phyloP scores from a whole-genome alignment of 2,797 vertebrate species.

The Carcharodon carcharias region DNA sequence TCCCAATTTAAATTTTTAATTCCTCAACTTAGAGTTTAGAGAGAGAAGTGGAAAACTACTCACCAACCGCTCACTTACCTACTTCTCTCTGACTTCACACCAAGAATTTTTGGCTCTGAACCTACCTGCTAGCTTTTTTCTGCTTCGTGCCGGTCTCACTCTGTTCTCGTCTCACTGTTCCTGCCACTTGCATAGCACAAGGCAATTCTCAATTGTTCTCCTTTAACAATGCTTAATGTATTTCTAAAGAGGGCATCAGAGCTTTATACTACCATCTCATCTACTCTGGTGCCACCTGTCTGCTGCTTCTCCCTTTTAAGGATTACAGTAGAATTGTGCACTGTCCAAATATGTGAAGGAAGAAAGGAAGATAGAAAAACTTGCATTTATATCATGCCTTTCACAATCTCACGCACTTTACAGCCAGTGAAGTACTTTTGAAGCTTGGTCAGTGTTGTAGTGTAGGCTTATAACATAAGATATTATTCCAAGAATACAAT shows the following conservation, averaged over 20 bases:
- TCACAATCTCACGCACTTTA: not conserved
- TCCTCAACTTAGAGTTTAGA: no score
- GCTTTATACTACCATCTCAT: not conserved
- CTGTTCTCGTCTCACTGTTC: no score
- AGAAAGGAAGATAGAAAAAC: not conserved
- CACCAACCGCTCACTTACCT: no score
- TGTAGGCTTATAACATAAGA: not conserved
- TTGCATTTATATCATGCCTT: not conserved
- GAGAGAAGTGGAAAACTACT: no score
- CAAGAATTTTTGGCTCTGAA: no score
- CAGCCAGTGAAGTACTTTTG: not conserved
- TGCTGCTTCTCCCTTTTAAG: not conserved
- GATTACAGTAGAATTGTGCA: not conserved
- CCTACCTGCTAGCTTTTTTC: no score
- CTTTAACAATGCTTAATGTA: not conserved
- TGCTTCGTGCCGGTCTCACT: no score
- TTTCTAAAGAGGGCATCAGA: not conserved
- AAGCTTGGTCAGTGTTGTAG: not conserved
- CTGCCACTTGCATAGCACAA: no score
- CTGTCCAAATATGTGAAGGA: not conserved
- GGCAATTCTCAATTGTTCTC: not conserved
- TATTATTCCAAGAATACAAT: not conserved
- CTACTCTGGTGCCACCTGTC: not conserved
- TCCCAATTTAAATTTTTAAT: no score
- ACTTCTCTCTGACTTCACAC: no score